These are phyloP conservation scores for Thereva nobilitata DNA, from an alignment of 2,888 invertebrate genomes.

Conservation along the genomic window DNA sequence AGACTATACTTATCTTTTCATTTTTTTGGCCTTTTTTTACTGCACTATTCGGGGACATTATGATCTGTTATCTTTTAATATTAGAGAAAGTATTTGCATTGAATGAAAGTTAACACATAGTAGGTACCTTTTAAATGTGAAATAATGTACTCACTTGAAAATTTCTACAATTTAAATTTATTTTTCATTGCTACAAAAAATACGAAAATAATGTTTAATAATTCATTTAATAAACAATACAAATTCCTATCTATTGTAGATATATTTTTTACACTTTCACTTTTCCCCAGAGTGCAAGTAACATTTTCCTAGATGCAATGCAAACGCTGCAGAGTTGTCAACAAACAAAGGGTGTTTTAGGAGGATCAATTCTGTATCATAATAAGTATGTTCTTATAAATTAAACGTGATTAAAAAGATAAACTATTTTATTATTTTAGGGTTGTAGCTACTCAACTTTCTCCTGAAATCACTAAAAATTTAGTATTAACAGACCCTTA, in stretches of 20 bases:
- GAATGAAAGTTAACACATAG: no score
- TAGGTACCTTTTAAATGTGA: no score
- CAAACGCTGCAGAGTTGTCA: slow-evolving; percentile 85
- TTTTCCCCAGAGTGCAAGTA: slow-evolving; percentile 75
- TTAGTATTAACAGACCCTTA: slow-evolving; percentile 82
- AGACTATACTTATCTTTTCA: no score
- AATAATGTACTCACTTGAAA: no score
- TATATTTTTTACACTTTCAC: not conserved
- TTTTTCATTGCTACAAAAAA: no score
- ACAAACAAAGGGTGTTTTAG: slow-evolving; percentile 76
- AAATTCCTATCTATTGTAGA: not conserved
- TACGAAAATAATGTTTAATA: no score
- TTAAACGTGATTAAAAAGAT: not conserved
- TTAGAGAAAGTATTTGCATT: no score
- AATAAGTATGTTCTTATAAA: slow-evolving; percentile 70
- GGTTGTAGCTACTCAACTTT: slow-evolving; percentile 79
- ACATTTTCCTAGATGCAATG: slow-evolving; percentile 83
- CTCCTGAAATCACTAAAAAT: slow-evolving; percentile 74
- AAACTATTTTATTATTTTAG: slow-evolving; percentile 59
- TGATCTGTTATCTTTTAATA: no score
- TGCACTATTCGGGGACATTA: no score
- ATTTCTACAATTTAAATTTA: no score
- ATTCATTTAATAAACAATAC: not conserved
- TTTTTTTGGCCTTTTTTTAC: no score
- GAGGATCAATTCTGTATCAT: slow-evolving; percentile 84